Percentiles rank a stretch among this genome's conserved stretches.
These are phyloP conservation scores for Potamarius usumacintae DNA, from an alignment of 2,113 vertebrate genomes.

Conservation along the genomic window DNA sequence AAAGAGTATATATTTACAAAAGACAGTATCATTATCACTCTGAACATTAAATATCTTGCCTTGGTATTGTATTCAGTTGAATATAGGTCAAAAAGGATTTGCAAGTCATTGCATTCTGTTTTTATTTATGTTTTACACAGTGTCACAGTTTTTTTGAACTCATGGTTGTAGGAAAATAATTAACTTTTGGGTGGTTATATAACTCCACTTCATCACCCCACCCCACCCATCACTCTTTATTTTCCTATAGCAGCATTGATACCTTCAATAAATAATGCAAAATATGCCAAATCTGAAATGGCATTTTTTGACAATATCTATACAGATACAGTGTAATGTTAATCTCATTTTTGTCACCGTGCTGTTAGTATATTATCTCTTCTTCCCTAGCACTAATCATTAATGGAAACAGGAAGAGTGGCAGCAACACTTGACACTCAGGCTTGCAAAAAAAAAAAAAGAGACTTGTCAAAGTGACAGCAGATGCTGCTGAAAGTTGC, in stretches of 20 bases:
- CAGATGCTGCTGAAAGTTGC: constrained; percentile 16
- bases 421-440: constrained; percentile 8
- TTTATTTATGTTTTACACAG: too few species aligned
- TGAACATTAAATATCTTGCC: too few species aligned
- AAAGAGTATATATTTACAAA: too few species aligned
- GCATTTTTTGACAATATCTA: not conserved
- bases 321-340: not conserved
- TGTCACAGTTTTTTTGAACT: too few species aligned
- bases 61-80: too few species aligned
- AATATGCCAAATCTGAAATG: not conserved
- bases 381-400: not conserved
- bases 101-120: too few species aligned
- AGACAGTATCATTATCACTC: too few species aligned
- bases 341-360: not conserved
- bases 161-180: not conserved
- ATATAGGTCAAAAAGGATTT: too few species aligned
- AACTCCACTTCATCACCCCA: not conserved
- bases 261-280: not conserved
- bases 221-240: not conserved
- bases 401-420: constrained; percentile 7
- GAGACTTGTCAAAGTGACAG: not conserved
- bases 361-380: not conserved
- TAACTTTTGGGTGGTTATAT: too few species aligned
- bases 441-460: not conserved
- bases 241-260: not conserved